Base-by-base conservation (phyloP, 2,888 invertebrate genomes). In the Holacanthella duospinosa region DNA sequence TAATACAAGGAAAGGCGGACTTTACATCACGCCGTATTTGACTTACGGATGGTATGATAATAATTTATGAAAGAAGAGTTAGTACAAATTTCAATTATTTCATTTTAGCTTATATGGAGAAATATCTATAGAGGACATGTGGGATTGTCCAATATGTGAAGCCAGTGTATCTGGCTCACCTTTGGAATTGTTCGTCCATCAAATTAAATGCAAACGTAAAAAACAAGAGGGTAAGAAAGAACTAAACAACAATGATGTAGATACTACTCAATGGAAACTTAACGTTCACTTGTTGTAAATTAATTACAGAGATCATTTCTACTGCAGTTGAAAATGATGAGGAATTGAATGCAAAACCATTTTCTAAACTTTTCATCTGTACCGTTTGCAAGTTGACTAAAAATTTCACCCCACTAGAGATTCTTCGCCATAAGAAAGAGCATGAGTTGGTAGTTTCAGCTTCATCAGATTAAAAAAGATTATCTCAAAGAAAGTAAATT, bases 381-480 rank as follows among this genome's bases (percentile, higher is more conserved):
- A 79, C 83, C 12, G 80, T 77, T 71, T 95, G 95, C 77, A 79
- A 82, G 1, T 79, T 84, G 71, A 82, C 81, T 3, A 77, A 92
- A 63, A 80, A 83, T 73, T 78, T 93, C 69, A 87, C 88, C 16
- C 85, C 89, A 2, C 86, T 88, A 26, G 92, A 94, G 76, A 87
- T 92, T 76, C 80, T 94, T 67, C 88, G 84, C 74, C 94, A 95
- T 79, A 90, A 85, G 75, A 88, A 85, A 74, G 79, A 78, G 71
- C 80, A 80, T 66, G n/a, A n/a, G n/a, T n/a, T n/a, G n/a, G n/a
- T n/a, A n/a, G n/a, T n/a, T n/a, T n/a, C n/a, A n/a, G n/a, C n/a
- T n/a, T n/a, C n/a, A n/a, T n/a, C n/a, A n/a, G n/a, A n/a, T n/a
- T n/a, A n/a, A n/a, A n/a, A n/a, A n/a, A n/a, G n/a, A n/a, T n/a